Percentiles rank a stretch among this genome's conserved stretches.
phyloP scores from a whole-genome alignment of 2,797 vertebrate species.

The Takifugu ocellatus region DNA sequence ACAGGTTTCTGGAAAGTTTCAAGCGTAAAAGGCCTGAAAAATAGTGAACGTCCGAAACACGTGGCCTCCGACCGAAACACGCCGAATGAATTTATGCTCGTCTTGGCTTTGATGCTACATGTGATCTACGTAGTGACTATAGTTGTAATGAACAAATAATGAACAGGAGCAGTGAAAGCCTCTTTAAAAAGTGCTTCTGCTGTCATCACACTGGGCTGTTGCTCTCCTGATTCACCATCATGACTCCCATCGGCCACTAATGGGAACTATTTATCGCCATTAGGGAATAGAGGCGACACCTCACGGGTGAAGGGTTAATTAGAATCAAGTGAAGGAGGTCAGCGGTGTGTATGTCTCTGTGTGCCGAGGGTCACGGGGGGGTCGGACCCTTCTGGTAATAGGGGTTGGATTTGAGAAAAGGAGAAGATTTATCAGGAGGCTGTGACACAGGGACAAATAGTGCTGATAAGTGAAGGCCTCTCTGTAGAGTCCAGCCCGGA shows the following conservation, averaged over 20 bases:
- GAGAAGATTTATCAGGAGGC: constrained; percentile 92
- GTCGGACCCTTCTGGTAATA: constrained; percentile 84
- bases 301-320: constrained; percentile 93
- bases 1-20: no score
- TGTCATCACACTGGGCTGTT: not conserved
- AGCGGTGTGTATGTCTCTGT: constrained; percentile 45
- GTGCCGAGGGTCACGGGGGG: constrained; percentile 63
- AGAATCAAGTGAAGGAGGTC: constrained; percentile 89
- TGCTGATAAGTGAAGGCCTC: constrained; percentile 93
- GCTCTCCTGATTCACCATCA: constrained; percentile 69
- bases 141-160: no score
- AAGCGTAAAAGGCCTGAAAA: no score
- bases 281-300: constrained; percentile 74
- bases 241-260: constrained; percentile 81
- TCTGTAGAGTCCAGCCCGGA: constrained; percentile 83
- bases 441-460: constrained; percentile 90
- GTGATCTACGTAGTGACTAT: not conserved
- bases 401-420: constrained; percentile 79
- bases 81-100: not conserved
- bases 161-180: no score
- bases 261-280: constrained; percentile 78
- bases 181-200: no score
- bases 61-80: not conserved
- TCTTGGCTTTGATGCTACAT: not conserved
- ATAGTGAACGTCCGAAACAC: not conserved